phyloP scores from a whole-genome alignment of 2,888 invertebrate genomes.

The Saturnia japonica region DNA sequence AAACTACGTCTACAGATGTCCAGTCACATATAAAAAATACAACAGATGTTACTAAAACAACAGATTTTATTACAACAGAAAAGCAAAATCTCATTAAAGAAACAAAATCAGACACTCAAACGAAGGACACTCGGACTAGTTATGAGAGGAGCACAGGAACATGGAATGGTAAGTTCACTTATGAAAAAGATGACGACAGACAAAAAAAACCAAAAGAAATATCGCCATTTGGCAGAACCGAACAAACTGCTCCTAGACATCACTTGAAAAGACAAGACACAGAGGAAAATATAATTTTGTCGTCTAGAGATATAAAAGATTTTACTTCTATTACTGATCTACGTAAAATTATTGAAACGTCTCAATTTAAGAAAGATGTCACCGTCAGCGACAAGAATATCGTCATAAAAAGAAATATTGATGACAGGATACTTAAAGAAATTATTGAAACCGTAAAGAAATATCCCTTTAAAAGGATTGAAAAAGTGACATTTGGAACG shows the following conservation, averaged over 20 bases:
- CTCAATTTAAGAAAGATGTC: constrained; percentile 70
- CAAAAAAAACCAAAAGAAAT: constrained; percentile 68
- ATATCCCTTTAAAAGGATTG: constrained; percentile 76
- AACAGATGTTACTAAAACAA: constrained; percentile 57
- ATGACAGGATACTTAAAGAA: constrained; percentile 71
- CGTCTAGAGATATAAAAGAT: constrained; percentile 75
- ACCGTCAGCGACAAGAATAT: constrained; percentile 75
- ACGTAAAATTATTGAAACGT: constrained; percentile 72
- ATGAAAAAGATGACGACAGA: constrained; percentile 74
- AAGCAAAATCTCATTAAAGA: constrained; percentile 75
- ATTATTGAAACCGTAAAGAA: constrained; percentile 77
- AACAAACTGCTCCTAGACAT: constrained; percentile 58
- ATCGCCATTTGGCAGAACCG: constrained; percentile 71
- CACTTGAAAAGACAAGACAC: constrained; percentile 75
- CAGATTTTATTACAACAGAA: constrained; percentile 70
- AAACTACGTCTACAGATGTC: constrained; percentile 52
- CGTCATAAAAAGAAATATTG: constrained; percentile 73
- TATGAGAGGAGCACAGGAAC: constrained; percentile 76
- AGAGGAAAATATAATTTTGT: constrained; percentile 74
- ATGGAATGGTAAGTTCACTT: constrained; percentile 82
- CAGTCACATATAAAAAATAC: constrained; percentile 50
- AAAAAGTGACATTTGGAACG: constrained; percentile 79
- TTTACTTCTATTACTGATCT: constrained; percentile 76
- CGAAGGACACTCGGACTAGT: constrained; percentile 69
- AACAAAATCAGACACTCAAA: constrained; percentile 55